Percentiles rank a stretch among this genome's conserved stretches.
Evolutionary conservation across 2,113 vertebrate species (phyloP).

Genomic region (Hiodon tergisus): DNA sequence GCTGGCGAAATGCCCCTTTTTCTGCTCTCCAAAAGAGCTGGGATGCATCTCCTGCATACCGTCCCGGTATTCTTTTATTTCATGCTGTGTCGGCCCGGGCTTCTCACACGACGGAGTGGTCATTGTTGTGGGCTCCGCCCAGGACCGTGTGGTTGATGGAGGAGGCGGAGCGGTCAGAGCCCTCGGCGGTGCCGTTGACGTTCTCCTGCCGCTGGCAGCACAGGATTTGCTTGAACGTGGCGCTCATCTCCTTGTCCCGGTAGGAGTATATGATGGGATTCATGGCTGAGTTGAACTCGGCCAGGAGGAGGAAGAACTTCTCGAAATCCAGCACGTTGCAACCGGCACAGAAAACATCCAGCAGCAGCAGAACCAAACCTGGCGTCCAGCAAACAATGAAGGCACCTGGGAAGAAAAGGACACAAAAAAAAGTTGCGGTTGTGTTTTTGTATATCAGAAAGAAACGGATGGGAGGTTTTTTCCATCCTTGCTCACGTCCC

Average conservation of each 20-base stretch:
- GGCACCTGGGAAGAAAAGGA: constrained; percentile 64
- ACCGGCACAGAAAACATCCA: constrained; percentile 85
- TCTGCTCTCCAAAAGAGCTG: constrained; percentile 5
- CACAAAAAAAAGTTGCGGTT: neutral
- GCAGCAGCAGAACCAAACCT: constrained; percentile 85
- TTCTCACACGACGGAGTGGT: constrained; percentile 87
- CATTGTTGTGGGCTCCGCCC: constrained; percentile 77
- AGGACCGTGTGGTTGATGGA: constrained; percentile 93
- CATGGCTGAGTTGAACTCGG: constrained; percentile 98
- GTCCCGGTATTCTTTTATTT: neutral
- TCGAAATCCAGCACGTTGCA: constrained; percentile 88
- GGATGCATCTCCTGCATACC: neutral
- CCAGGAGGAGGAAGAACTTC: constrained; percentile 95
- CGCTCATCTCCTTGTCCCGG: constrained; percentile 97
- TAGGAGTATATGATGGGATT: constrained; percentile 99
- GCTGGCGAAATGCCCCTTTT: constrained; percentile 10
- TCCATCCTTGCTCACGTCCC: neutral
- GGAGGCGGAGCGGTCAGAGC: constrained; percentile 88
- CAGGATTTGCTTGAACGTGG: constrained; percentile 94
- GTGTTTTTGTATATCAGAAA: constrained; percentile 14
- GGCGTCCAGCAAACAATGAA: constrained; percentile 99
- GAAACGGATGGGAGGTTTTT: neutral
- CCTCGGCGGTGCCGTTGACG: constrained; percentile 77
- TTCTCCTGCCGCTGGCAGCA: constrained; percentile 89
- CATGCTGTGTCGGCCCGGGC: neutral